Evolutionary conservation across 1,140 invertebrate genomes (phyloP).

Genomic region (Drosophila miranda): DNA sequence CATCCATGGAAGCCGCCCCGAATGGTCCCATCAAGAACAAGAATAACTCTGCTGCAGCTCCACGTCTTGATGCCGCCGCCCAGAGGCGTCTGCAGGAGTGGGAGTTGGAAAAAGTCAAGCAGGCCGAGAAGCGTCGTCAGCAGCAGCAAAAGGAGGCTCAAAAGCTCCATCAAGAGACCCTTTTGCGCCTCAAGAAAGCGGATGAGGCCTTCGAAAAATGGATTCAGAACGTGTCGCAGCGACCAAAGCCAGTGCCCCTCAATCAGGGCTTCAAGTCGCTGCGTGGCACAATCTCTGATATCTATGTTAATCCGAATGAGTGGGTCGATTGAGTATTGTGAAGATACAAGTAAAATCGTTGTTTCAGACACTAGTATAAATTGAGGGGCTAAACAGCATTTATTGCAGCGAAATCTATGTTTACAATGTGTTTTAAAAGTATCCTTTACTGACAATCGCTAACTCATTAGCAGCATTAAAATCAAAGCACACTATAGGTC

Average conservation of each 20-base stretch:
- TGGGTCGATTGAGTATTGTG: constrained; percentile 43
- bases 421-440: too few relatives aligned
- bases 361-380: too few relatives aligned
- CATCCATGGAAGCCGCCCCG: background rate
- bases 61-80: background rate
- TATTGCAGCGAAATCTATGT: background rate
- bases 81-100: constrained; percentile 30
- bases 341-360: background rate
- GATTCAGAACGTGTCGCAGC: constrained; percentile 44
- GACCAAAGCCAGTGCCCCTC: constrained; percentile 67
- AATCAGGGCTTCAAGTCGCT: constrained; percentile 56
- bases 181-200: constrained; percentile 37
- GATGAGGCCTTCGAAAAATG: constrained; percentile 48
- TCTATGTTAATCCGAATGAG: constrained; percentile 62
- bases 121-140: constrained; percentile 32
- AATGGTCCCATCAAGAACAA: background rate
- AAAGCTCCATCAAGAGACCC: constrained; percentile 9
- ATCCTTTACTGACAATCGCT: background rate
- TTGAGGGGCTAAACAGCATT: too few relatives aligned
- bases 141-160: constrained; percentile 2
- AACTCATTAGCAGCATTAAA: constrained; percentile 20
- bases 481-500: constrained; percentile 1
- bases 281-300: constrained; percentile 59
- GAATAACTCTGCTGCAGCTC: background rate
- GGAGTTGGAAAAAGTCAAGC: constrained; percentile 45